A percentile compares a stretch with the other conserved stretches of the same genome.
These are phyloP conservation scores for Ricordea florida DNA, from an alignment of 92 coral and sea anemone genomes.

Conservation along the genomic window DNA sequence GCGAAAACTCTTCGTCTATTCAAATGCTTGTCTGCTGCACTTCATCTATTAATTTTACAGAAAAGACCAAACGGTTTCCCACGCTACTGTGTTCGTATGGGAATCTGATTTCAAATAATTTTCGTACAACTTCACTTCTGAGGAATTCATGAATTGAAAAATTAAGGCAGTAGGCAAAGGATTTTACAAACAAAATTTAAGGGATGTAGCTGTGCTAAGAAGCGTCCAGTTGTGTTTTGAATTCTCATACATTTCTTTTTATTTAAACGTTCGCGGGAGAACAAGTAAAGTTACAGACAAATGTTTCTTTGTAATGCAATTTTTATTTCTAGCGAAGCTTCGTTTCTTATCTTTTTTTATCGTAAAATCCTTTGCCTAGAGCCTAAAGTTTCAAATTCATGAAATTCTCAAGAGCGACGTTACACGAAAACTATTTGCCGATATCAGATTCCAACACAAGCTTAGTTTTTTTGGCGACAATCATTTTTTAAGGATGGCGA, in stretches of 20 bases:
- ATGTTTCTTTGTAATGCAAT: neutral
- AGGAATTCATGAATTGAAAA: slow-evolving; percentile 3
- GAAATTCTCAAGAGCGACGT: slow-evolving; percentile 3
- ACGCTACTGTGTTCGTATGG: too few relatives aligned
- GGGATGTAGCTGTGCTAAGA: slow-evolving; percentile 12
- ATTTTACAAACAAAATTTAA: neutral
- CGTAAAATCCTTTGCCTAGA: slow-evolving; percentile 2
- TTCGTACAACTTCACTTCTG: too few relatives aligned
- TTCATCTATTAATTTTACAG: neutral
- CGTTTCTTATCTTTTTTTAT: neutral
- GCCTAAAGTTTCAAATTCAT: too few relatives aligned
- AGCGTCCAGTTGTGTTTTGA: slow-evolving; percentile 10
- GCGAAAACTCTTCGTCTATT: neutral
- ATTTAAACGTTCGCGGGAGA: neutral
- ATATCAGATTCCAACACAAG: slow-evolving; percentile 1
- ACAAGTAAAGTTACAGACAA: neutral
- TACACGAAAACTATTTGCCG: slow-evolving; percentile 1
- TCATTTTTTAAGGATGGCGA: neutral
- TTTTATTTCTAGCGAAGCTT: too few relatives aligned
- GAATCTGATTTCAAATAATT: too few relatives aligned
- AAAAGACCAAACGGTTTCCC: neutral
- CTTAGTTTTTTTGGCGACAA: slow-evolving; percentile 11
- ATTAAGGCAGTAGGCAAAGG: slow-evolving; percentile 6
- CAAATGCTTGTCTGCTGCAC: slow-evolving; percentile 4
- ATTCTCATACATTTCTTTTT: neutral